Evolutionary conservation across 2,113 vertebrate genomes (phyloP).

Genomic region (Cavia aperea): DNA sequence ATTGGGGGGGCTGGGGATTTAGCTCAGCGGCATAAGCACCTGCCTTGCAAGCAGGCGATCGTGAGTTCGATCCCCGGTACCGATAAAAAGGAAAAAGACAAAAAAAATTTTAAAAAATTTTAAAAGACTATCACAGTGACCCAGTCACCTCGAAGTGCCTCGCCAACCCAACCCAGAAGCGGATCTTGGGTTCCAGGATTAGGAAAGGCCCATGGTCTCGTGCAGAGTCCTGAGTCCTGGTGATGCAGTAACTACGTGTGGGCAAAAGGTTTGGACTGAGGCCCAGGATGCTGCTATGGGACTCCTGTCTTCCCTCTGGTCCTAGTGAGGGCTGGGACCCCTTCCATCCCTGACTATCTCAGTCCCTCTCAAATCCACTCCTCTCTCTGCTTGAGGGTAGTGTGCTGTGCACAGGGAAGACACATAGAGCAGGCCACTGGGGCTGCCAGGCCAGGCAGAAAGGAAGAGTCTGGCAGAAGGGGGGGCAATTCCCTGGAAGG

Average conservation of each 20-base stretch:
- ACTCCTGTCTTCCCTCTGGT: neutral
- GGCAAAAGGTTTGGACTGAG: neutral
- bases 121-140: neutral
- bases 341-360: neutral
- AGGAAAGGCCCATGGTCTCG: neutral
- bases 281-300: neutral
- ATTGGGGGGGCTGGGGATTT: too few species aligned
- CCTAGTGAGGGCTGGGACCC: neutral
- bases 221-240: neutral
- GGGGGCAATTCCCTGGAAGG: too few species aligned
- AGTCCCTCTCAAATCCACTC: neutral
- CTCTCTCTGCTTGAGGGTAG: neutral
- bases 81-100: too few species aligned
- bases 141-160: neutral
- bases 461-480: neutral
- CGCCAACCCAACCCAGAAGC: neutral
- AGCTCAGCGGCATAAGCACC: too few species aligned
- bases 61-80: too few species aligned
- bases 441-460: neutral
- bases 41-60: too few species aligned
- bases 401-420: neutral
- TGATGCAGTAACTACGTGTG: neutral
- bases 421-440: neutral
- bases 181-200: neutral
- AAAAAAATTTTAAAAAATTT: neutral